Evolutionary conservation across 2,797 vertebrate genomes (phyloP).

Genomic region (Coregonus sp.): DNA sequence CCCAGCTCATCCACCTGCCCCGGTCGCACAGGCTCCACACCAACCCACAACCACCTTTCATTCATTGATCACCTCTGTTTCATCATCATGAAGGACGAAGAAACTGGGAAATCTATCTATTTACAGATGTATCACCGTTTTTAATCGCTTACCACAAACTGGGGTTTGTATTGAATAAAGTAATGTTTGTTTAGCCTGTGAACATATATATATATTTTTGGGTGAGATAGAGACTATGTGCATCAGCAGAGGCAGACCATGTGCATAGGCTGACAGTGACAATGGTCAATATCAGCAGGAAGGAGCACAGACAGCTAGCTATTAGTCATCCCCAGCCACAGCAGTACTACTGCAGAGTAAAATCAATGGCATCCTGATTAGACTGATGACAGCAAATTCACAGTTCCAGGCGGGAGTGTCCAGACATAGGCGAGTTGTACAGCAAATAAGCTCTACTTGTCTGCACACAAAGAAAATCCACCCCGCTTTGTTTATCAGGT

Average conservation of each 20-base stretch:
- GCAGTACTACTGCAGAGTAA: constrained; percentile 59
- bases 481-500: constrained; percentile 61
- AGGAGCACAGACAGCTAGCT: constrained; percentile 64
- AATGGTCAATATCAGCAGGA: constrained; percentile 64
- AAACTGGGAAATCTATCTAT: constrained; percentile 31
- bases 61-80: constrained; percentile 35
- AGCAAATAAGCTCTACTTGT: constrained; percentile 59
- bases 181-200: not conserved
- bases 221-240: not conserved
- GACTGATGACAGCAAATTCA: constrained; percentile 92
- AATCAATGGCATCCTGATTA: constrained; percentile 91
- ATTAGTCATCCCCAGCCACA: constrained; percentile 83
- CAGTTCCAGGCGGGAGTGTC: constrained; percentile 83
- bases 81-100: constrained; percentile 7
- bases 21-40: not conserved
- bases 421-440: constrained; percentile 74
- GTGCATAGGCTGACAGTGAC: constrained; percentile 47
- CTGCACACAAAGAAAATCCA: constrained; percentile 61
- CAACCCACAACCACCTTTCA: constrained; percentile 8
- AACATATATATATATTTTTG: not conserved
- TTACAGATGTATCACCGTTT: constrained; percentile 11
- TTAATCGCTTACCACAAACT: constrained; percentile 31
- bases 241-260: not conserved
- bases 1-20: not conserved
- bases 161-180: not conserved